A percentile compares a stretch with the other conserved stretches of the same genome.
Conservation (phyloP, 2,888 invertebrate genomes). For the Drosophila barbarae region DNA sequence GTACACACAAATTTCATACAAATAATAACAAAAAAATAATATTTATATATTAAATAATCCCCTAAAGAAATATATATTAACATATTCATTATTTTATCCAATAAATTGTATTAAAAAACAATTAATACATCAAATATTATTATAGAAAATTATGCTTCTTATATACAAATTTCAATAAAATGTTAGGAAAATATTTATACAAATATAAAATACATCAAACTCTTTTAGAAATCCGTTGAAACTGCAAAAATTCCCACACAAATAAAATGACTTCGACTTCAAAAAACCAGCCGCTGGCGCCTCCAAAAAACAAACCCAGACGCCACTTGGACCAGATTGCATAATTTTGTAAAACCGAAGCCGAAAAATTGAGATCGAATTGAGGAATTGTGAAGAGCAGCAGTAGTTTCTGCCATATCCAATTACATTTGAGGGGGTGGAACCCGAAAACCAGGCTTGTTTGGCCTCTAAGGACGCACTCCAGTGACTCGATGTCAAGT, state of each 20-base stretch:
- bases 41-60: too few relatives aligned
- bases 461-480: constrained; percentile 20
- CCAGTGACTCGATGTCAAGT: constrained; percentile 57
- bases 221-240: too few relatives aligned
- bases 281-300: constrained; percentile 41
- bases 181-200: too few relatives aligned
- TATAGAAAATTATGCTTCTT: too few relatives aligned
- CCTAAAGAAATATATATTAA: too few relatives aligned
- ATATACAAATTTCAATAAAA: too few relatives aligned
- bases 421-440: constrained; percentile 36
- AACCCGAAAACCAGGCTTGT: constrained; percentile 21
- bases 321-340: constrained; percentile 36
- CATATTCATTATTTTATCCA: too few relatives aligned
- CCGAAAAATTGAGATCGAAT: constrained; percentile 15
- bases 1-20: too few relatives aligned
- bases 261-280: constrained; percentile 11
- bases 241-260: background rate
- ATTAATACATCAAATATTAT: too few relatives aligned
- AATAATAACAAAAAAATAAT: background rate
- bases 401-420: constrained; percentile 30
- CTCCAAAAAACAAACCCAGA: constrained; percentile 26
- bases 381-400: constrained; percentile 6
- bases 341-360: constrained; percentile 12
- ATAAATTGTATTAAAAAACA: too few relatives aligned
- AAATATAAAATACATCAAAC: too few relatives aligned